Conservation (phyloP, 2,888 invertebrate species). For the Orchesella flavescens region DNA sequence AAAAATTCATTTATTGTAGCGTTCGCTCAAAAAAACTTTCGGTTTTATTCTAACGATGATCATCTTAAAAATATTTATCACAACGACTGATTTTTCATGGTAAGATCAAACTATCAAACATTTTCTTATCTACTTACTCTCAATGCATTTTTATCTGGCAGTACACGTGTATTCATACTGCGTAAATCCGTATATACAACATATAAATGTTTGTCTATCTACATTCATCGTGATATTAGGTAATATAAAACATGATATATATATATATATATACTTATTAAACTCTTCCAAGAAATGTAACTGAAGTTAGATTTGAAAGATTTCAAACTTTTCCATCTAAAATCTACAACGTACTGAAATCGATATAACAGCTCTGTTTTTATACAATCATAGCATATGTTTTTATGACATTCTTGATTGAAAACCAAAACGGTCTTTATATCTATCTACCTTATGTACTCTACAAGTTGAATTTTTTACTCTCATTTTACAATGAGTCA, state of each 20-base stretch:
- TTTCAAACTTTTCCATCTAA: too few species aligned
- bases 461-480: background rate
- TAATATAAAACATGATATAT: background rate
- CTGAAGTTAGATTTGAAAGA: too few species aligned
- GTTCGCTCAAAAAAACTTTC: too few species aligned
- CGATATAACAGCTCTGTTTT: background rate
- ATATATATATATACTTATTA: too few species aligned
- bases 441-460: background rate
- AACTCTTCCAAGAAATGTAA: too few species aligned
- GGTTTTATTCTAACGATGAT: conserved; percentile 11
- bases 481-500: conserved; percentile 9
- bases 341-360: too few species aligned
- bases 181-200: background rate
- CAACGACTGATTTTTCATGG: conserved; percentile 22
- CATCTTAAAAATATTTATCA: conserved; percentile 45
- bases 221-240: background rate
- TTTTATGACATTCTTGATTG: background rate
- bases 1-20: too few species aligned
- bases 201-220: background rate
- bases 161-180: background rate
- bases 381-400: background rate
- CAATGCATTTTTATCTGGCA: background rate
- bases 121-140: background rate
- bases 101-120: conserved; percentile 30
- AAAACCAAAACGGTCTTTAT: background rate